Evolutionary conservation across 2,797 vertebrate species (phyloP).

Genomic region (Buceros bicornis): DNA sequence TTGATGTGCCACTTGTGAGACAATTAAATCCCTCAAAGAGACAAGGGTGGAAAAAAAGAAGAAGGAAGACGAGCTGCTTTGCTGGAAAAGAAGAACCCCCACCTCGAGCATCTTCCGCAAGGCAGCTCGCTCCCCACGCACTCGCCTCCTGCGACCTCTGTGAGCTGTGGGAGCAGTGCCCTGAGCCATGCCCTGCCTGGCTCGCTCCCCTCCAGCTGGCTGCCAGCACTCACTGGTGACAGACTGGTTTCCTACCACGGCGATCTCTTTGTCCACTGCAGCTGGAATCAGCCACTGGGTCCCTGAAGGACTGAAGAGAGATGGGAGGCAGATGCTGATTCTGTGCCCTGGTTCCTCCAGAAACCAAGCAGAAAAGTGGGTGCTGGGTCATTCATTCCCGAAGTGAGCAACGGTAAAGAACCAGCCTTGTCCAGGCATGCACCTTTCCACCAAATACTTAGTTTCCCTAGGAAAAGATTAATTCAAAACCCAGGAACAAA

Average conservation of each 20-base stretch:
- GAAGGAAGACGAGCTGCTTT: constrained; percentile 19
- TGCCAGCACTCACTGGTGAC: rapidly evolving
- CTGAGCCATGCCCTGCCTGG: not conserved
- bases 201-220: not conserved
- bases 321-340: not conserved
- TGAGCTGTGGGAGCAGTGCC: not conserved
- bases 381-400: not conserved
- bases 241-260: not conserved
- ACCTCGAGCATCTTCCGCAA: not conserved
- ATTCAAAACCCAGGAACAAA: not conserved
- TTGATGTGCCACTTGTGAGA: constrained; percentile 61
- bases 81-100: not conserved
- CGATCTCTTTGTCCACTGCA: not conserved
- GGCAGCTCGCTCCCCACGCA: not conserved
- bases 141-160: not conserved
- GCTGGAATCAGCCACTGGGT: not conserved
- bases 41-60: not conserved
- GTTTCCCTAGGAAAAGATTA: not conserved
- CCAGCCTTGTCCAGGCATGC: not conserved
- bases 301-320: not conserved
- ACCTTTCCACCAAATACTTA: not conserved
- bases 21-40: constrained; percentile 70
- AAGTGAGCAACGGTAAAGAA: not conserved
- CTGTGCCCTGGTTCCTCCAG: not conserved
- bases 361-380: not conserved